A percentile compares a stretch with the other conserved stretches of the same genome.
Evolutionary conservation across 30 jellyfish, hydroid and myxozoan genomes (phyloP).

Genomic region (Aurelia sp.): DNA sequence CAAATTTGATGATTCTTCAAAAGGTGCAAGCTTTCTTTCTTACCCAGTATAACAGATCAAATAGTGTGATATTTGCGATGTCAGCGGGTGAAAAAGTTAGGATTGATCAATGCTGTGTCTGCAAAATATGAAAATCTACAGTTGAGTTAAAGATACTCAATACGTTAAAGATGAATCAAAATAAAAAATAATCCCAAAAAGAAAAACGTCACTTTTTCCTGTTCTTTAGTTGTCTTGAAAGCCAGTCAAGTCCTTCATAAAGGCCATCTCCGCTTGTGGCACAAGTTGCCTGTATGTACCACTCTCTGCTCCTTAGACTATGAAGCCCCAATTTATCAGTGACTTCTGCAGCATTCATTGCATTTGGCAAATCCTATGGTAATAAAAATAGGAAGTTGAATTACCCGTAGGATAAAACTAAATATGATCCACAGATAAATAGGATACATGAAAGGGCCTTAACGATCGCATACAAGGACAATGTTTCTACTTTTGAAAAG

Average conservation of each 20-base stretch:
- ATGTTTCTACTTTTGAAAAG: too few relatives aligned
- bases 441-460: too few relatives aligned
- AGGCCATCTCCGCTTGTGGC: conserved; percentile 99
- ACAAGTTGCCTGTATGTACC: conserved; percentile 99
- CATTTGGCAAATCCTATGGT: conserved; percentile 93
- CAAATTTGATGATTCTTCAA: too few relatives aligned
- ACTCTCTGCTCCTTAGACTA: conserved; percentile 73
- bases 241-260: conserved; percentile 99
- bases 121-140: too few relatives aligned
- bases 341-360: conserved; percentile 95
- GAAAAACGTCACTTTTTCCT: conserved; percentile 70
- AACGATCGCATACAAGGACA: too few relatives aligned
- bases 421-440: too few relatives aligned
- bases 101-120: too few relatives aligned
- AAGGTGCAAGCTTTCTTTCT: too few relatives aligned
- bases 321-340: conserved; percentile 94
- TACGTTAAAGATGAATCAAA: background rate
- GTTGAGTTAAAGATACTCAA: background rate
- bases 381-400: background rate
- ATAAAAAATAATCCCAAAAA: background rate
- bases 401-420: too few relatives aligned
- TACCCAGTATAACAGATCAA: too few relatives aligned
- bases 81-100: too few relatives aligned
- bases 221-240: conserved; percentile 85
- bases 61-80: too few relatives aligned